Evolutionary conservation across 1,140 invertebrate species (phyloP).

Genomic region (Drosophila tropicalis): DNA sequence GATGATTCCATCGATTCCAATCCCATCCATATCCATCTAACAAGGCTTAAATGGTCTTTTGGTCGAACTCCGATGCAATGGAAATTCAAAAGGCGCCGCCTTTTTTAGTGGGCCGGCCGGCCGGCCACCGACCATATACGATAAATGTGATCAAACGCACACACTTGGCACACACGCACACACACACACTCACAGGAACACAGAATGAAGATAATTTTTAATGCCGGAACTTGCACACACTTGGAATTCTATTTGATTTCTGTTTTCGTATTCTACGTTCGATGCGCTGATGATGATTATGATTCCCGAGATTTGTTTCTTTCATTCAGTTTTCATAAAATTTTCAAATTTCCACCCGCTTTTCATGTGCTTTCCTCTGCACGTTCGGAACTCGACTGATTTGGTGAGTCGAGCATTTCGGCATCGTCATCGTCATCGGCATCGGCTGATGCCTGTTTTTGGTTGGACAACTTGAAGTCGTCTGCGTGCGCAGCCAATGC

Average conservation of each 20-base stretch:
- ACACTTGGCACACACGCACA: conserved; percentile 29
- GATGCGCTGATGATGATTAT: neutral
- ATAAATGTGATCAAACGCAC: conserved; percentile 31
- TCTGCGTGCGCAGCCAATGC: conserved; percentile 55
- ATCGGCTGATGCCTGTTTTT: conserved; percentile 37
- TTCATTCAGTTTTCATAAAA: conserved; percentile 5
- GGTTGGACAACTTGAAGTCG: conserved; percentile 44
- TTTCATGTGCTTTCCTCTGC: conserved; percentile 70
- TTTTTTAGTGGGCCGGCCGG: conserved; percentile 66
- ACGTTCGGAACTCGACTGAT: conserved; percentile 72
- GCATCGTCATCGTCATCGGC: conserved; percentile 30
- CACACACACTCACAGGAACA: neutral
- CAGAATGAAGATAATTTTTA: neutral
- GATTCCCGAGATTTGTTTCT: conserved; percentile 28
- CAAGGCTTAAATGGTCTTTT: conserved; percentile 59
- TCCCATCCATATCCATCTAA: conserved; percentile 73
- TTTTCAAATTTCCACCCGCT: conserved; percentile 45
- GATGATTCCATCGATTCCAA: conserved; percentile 36
- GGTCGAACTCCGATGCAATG: conserved; percentile 20
- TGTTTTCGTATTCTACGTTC: conserved; percentile 12
- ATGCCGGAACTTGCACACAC: neutral
- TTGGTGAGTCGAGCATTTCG: conserved; percentile 44
- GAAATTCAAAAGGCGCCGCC: conserved; percentile 70
- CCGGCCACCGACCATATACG: conserved; percentile 61
- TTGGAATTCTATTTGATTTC: conserved; percentile 1